Evolutionary conservation across 2,113 vertebrate species (phyloP).

Genomic region (Opisthocomus hoazin): DNA sequence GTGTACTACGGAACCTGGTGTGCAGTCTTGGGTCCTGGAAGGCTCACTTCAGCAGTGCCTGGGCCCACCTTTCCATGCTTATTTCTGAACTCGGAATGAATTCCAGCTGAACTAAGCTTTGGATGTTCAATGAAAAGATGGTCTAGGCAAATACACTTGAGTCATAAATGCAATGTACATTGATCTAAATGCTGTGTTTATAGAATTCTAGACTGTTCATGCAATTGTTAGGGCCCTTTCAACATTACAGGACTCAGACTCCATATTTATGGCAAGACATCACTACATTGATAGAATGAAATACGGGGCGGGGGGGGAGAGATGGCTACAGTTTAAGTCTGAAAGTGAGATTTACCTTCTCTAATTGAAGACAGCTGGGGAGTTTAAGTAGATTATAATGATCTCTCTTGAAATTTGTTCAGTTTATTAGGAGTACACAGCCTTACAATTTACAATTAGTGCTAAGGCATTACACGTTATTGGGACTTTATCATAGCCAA

Average conservation of each 20-base stretch:
- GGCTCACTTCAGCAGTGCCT: background rate
- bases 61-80: background rate
- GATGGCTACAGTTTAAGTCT: background rate
- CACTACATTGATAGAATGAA: background rate
- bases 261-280: background rate
- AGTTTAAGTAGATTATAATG: background rate
- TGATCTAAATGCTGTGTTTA: background rate
- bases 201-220: background rate
- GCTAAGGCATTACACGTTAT: background rate
- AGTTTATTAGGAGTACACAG: background rate
- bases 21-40: background rate
- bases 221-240: background rate
- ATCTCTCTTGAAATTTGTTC: background rate
- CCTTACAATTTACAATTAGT: background rate
- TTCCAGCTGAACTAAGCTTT: background rate
- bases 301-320: accelerated
- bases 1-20: background rate
- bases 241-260: background rate
- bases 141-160: background rate
- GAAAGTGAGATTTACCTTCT: background rate
- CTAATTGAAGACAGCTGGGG: background rate
- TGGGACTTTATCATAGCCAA: background rate
- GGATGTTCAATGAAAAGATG: background rate
- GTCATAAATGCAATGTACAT: background rate
- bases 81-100: background rate